These are phyloP conservation scores for Azemiops feae DNA, from an alignment of 2,113 vertebrate genomes.

Conservation along the genomic window DNA sequence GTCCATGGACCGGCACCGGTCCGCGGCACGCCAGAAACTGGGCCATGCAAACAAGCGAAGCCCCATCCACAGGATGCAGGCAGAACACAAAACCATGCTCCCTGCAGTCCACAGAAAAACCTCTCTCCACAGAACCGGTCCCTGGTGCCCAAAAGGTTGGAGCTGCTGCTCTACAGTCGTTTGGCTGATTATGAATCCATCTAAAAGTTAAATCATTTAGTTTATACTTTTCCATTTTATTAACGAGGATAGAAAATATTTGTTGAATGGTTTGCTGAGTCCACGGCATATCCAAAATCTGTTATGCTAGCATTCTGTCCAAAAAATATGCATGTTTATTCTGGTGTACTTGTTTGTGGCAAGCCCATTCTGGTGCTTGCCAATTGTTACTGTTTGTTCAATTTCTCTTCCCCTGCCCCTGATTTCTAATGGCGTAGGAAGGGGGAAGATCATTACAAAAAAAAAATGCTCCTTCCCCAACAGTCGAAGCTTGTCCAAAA, in stretches of 20 bases:
- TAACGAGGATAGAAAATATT: neutral
- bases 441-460: neutral
- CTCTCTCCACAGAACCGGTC: too few species aligned
- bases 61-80: too few species aligned
- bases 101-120: too few species aligned
- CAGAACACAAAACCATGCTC: too few species aligned
- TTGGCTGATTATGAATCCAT: neutral
- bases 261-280: neutral
- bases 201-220: neutral
- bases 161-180: neutral
- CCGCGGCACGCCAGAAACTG: too few species aligned
- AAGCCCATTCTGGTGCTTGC: neutral
- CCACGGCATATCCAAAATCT: neutral
- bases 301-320: neutral
- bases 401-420: neutral
- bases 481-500: neutral
- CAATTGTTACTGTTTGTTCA: neutral
- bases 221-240: neutral
- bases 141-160: too few species aligned
- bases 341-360: neutral
- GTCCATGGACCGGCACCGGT: too few species aligned
- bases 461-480: neutral
- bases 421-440: neutral
- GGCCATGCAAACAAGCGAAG: too few species aligned
- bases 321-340: neutral